Evolutionary conservation across 1,140 invertebrate genomes (phyloP), one percentile per base, ranked within the genome.

Genomic region (Papilio helenus): DNA sequence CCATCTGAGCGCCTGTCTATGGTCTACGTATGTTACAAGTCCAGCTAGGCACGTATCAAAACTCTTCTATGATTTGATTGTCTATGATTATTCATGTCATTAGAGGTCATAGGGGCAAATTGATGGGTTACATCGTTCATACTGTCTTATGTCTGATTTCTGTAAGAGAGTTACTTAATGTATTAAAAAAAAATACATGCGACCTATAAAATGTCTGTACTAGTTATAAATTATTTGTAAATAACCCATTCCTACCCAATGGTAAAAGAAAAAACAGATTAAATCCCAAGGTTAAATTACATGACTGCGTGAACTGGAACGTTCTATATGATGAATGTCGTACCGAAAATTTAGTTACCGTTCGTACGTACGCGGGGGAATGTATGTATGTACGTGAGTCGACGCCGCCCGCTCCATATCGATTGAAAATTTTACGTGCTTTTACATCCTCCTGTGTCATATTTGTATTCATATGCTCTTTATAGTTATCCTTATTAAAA

Each of bases 341-440:
- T 68, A 68, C 61, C 61, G 14, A 68, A 68, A 68, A 29, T 68
- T 14, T 68, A 68, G 61, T 34, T 29, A 68, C 61, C 61, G 26
- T 68, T 26, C 5, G 9, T 68, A 68, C 26, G 61, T 55, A 55
- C 61, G 26, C 26, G 18, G 26, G 14, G 61, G 61, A 34, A 68
- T 68, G 61, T 34, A 26, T 58, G 20, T 20, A 20, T 55, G 55
- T 29, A 68, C 61, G 61, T 34, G 61, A 12, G 26, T 26, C 61
- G 23, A 29, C 61, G 61, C 12, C 26, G 26, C 61, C 23, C 61
- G 61, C 61, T 68, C 20, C 61, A 68, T 68, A 68, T 68, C 61
- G 61, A 68, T 68, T 68, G 61, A 68, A 68, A 68, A 29, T 68
- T 61, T 68, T 68, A 68, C 61, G 61, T 16, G 61, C 26, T 68